A percentile compares a stretch with the other conserved stretches of the same genome.
phyloP scores from a whole-genome alignment of 1,140 invertebrate species.

The Leptinotarsa texana region DNA sequence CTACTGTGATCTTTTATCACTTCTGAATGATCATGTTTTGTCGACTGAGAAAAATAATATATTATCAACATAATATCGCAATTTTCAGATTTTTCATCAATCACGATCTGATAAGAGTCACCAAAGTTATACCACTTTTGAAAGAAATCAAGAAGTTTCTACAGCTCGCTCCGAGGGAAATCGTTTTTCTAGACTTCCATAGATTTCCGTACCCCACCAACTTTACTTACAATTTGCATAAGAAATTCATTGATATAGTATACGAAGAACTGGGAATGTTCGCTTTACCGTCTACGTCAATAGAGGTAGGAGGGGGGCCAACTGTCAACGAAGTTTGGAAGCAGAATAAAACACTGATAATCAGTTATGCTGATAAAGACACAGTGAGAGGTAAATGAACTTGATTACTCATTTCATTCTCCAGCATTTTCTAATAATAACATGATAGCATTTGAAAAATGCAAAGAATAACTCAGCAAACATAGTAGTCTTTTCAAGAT shows the following conservation, averaged over 20 bases:
- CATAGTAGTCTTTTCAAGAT: too few species aligned
- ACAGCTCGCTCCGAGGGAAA: conserved; percentile 56
- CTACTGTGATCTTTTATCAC: too few species aligned
- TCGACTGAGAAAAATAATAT: too few species aligned
- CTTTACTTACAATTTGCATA: conserved; percentile 61
- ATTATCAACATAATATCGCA: conserved; percentile 15
- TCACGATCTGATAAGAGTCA: conserved; percentile 69
- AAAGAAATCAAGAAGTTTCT: conserved; percentile 67
- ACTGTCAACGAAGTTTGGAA: conserved; percentile 68
- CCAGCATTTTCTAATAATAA: too few species aligned
- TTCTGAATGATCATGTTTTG: too few species aligned
- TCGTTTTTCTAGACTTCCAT: conserved; percentile 70
- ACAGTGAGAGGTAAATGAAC: conserved; percentile 52
- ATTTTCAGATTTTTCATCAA: conserved; percentile 71
- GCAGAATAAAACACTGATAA: conserved; percentile 64
- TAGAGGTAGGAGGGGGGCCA: conserved; percentile 58
- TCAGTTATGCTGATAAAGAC: conserved; percentile 59
- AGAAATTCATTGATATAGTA: conserved; percentile 63
- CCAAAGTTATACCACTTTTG: conserved; percentile 65
- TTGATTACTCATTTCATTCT: conserved; percentile 60
- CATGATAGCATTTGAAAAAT: too few species aligned
- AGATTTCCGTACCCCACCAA: conserved; percentile 73
- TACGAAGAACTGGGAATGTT: conserved; percentile 64
- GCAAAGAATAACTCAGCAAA: too few species aligned
- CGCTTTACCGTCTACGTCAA: conserved; percentile 58